Evolutionary conservation across 1,140 invertebrate genomes (phyloP), one percentile per base, ranked within the genome.

Genomic region (Drosophila bocki): DNA sequence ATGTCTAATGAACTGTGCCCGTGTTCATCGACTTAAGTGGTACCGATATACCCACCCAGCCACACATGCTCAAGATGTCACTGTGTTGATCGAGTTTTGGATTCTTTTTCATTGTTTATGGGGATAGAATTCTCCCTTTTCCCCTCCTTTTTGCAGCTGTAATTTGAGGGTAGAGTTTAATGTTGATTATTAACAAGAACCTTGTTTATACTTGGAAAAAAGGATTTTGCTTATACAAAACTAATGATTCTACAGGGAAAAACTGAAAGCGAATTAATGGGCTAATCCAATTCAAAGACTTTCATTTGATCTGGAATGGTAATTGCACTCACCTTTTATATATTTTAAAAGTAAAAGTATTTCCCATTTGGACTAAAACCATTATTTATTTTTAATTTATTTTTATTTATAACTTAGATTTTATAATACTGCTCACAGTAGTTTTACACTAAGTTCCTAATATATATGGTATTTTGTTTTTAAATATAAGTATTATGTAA

Each of bases 391-490:
- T 70, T 63, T 48, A 70, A 37, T 70, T 70, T 70, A 70, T 70
- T 54, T 68, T 70, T 70, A 70, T 70, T 70, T 39, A 70, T 69
- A 69, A 69, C 67, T 70, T 70, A 70, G 67, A 67, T 70, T 67
- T 70, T 70, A 70, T 70, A 70, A 70, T 70, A 70, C 67, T 70
- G 67, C 67, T 70, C 67, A 70, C 67, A 70, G 67, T 70, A 70
- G 62, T 70, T 65, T 70, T 67, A 70, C 67, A 48, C 67, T 70
- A 70, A 70, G 39, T 44, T 70, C 67, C 67, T 70, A 70, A 70
- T 70, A 51, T 70, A 70, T 70, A 67, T 70, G 67, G 67, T 70
- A 70, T 70, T 70, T 69, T 45, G 63, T 65, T 48, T 48, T 70
- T 70, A 53, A 67, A 67, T 70, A 68, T 70, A 70, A 70, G 62